Evolutionary conservation across 2,797 vertebrate species (phyloP), one percentile per base, ranked within the genome.

Genomic region (Tenualosa thibaudeaui): DNA sequence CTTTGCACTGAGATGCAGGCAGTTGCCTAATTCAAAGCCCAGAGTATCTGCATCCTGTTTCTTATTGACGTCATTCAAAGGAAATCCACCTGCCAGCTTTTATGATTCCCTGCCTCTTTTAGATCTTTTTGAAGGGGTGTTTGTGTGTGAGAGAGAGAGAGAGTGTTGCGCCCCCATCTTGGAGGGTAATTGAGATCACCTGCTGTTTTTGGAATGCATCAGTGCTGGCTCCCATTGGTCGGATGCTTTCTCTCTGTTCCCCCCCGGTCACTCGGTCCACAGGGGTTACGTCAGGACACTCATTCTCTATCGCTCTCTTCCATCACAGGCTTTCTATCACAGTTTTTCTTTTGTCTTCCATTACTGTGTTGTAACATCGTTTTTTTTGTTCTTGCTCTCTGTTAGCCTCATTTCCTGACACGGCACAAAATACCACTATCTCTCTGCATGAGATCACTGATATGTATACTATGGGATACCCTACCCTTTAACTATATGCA

Each of bases 111-210:
- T 58, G 56, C 19, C 19, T 58, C 56, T 58, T 58, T 86, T 62
- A 83, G 81, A 78, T 83, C 24, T 75, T 37, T 9, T 19, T 60
- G 86, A 82, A 84, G 86, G 85, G 49, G 19, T 19, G 37, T 85
- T 81, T 60, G 81, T 68, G 19, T 60, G 24, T 60, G 68, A n/a
- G n/a, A 26, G 26, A 26, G 56, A 65, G 54, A 24, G 46, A 5
- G 56, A 85, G 54, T 68, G 49, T 75, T 8, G 9, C 2, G 24
- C 37, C 68, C 12, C 15, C 31, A 19, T 75, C 31, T 75, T 75
- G 10, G 22, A 62, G 60, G 88, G 84, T 83, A 86, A 91, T 83
- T 81, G 84, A 84, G 88, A 86, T 86, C 90, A 92, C 90, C 91
- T 93, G 91, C 86, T 84, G 83, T 85, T 83, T n/a, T 50, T 89